Percentiles rank a stretch among this genome's conserved stretches.
phyloP scores from a whole-genome alignment of 2,113 vertebrate genomes.

The Dolichotis patagonum region DNA sequence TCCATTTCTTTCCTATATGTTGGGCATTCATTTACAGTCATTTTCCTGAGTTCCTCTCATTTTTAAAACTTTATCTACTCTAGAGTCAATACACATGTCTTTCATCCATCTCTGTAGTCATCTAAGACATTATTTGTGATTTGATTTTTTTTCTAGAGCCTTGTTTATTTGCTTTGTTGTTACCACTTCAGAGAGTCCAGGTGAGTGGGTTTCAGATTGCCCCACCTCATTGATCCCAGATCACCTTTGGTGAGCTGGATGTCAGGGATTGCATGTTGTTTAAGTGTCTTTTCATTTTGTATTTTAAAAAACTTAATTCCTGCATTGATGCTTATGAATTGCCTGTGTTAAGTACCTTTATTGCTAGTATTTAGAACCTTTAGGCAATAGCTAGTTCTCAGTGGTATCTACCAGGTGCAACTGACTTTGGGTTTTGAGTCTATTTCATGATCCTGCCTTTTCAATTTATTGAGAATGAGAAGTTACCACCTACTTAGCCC shows the following conservation, averaged over 20 bases:
- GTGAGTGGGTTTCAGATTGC: not conserved
- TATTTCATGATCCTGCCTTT: not conserved
- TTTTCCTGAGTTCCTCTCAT: not conserved
- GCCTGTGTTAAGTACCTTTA: not conserved
- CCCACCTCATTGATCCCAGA: not conserved
- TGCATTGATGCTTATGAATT: not conserved
- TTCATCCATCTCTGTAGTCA: not conserved
- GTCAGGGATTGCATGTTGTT: not conserved
- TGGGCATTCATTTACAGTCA: not conserved
- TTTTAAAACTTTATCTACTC: too few relatives aligned
- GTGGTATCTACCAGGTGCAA: not conserved
- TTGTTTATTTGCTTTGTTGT: not conserved
- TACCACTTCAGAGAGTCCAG: not conserved
- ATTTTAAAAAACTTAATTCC: not conserved
- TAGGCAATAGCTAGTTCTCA: not conserved
- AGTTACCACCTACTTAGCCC: not conserved
- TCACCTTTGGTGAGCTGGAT: not conserved
- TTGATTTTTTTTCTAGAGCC: not conserved
- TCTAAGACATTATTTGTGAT: not conserved
- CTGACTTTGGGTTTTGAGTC: not conserved
- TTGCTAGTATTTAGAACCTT: not conserved
- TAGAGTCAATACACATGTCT: not conserved
- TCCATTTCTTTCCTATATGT: not conserved
- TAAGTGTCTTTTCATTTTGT: not conserved
- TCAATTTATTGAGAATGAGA: not conserved